Conservation (phyloP, 2,113 vertebrate species). For the Nycticebus coucang region DNA sequence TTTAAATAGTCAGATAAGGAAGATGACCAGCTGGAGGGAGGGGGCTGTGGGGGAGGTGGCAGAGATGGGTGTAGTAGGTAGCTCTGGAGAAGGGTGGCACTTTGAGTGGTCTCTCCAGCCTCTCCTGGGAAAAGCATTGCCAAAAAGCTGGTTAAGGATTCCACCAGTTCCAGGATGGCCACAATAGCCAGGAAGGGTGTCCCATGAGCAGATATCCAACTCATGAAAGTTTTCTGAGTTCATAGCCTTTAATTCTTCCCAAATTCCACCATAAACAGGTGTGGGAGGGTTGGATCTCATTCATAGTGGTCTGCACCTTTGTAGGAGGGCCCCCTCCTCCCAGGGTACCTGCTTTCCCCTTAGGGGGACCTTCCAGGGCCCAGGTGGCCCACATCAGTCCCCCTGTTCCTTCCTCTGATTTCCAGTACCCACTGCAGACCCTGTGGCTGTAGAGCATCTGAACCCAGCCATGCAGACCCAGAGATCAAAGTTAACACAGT, state of each 20-base stretch:
- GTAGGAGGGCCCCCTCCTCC: not conserved
- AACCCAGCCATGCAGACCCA: not conserved
- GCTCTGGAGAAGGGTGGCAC: not conserved
- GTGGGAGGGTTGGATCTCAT: slow-evolving; percentile 18
- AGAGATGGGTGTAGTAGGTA: not conserved
- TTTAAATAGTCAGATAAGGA: not conserved
- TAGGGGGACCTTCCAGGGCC: slow-evolving; percentile 56
- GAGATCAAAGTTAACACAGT: not conserved
- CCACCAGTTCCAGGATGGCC: not conserved
- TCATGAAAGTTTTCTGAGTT: not conserved
- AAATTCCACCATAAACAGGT: slow-evolving; percentile 32
- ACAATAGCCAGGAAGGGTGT: not conserved
- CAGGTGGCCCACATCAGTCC: not conserved
- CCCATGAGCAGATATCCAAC: slow-evolving; percentile 62
- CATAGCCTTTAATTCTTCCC: slow-evolving; percentile 72
- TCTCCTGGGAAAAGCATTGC: not conserved
- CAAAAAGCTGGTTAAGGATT: not conserved
- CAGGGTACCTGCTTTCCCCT: not conserved
- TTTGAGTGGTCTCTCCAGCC: not conserved
- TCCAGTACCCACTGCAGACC: not conserved
- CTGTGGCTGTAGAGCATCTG: not conserved
- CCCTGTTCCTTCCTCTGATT: not conserved
- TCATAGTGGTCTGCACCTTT: not conserved
- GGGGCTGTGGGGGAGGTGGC: not conserved
- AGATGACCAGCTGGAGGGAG: not conserved